Percentiles rank a stretch among this genome's conserved stretches.
These are phyloP conservation scores for Papilio aristodemus DNA, from an alignment of 1,140 invertebrate genomes.

Conservation along the genomic window DNA sequence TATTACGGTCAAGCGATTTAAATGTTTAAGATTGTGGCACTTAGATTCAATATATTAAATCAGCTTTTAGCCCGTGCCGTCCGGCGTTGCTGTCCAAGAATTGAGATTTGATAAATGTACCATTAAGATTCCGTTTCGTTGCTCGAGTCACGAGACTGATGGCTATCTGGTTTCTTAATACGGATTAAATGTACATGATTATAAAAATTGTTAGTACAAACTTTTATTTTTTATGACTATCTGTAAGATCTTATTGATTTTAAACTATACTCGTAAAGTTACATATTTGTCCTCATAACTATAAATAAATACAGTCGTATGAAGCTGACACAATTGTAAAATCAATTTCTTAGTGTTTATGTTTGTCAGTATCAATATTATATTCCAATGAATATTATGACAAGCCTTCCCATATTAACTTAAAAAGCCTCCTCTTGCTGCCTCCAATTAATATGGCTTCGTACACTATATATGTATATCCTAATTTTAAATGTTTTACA, in stretches of 20 bases:
- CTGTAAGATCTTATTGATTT: neutral
- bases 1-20: neutral
- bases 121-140: constrained; percentile 56
- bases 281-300: too few species aligned
- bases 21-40: neutral
- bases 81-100: neutral
- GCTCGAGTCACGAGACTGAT: constrained; percentile 40
- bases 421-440: too few species aligned
- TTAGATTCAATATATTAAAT: neutral
- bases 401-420: too few species aligned
- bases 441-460: too few species aligned
- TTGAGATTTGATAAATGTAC: constrained; percentile 54
- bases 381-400: too few species aligned
- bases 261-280: neutral
- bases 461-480: too few species aligned
- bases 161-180: constrained; percentile 56
- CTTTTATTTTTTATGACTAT: neutral
- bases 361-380: too few species aligned
- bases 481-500: too few species aligned
- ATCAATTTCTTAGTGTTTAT: too few species aligned
- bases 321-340: too few species aligned
- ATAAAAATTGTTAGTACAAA: constrained; percentile 9
- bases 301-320: too few species aligned
- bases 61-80: neutral
- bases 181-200: constrained; percentile 38